A percentile compares a stretch with the other conserved stretches of the same genome.
phyloP scores from a whole-genome alignment of 2,113 vertebrate species.

The Spermophilus dauricus region DNA sequence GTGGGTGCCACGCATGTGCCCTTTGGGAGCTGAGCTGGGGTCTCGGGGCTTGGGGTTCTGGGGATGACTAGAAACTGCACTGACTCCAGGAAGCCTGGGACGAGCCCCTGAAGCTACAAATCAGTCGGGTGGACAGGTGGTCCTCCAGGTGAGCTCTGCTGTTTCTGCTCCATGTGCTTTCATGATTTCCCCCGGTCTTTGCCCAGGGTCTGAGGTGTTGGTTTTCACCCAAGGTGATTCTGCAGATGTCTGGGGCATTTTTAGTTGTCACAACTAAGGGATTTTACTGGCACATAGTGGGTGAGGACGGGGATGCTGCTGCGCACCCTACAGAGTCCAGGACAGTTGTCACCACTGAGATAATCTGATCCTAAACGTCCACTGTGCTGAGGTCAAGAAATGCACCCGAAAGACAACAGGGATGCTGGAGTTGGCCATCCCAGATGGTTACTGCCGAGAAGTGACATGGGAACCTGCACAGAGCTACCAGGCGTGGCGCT shows the following conservation, averaged over 20 bases:
- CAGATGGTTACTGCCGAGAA: neutral
- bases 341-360: neutral
- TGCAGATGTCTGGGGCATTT: neutral
- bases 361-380: accelerated
- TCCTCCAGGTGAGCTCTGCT: neutral
- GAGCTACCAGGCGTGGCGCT: neutral
- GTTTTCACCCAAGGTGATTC: neutral
- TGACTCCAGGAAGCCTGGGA: neutral
- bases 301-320: neutral
- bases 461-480: neutral
- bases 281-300: neutral
- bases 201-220: accelerated
- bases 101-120: neutral
- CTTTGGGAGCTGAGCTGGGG: neutral
- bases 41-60: neutral
- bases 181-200: neutral
- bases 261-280: neutral
- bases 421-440: accelerated
- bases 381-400: neutral
- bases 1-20: accelerated
- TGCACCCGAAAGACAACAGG: accelerated
- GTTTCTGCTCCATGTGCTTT: neutral
- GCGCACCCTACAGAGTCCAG: accelerated
- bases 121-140: neutral
- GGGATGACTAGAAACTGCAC: neutral